phyloP scores from a whole-genome alignment of 2,888 invertebrate genomes.

The Lordiphosa andalusiaca region DNA sequence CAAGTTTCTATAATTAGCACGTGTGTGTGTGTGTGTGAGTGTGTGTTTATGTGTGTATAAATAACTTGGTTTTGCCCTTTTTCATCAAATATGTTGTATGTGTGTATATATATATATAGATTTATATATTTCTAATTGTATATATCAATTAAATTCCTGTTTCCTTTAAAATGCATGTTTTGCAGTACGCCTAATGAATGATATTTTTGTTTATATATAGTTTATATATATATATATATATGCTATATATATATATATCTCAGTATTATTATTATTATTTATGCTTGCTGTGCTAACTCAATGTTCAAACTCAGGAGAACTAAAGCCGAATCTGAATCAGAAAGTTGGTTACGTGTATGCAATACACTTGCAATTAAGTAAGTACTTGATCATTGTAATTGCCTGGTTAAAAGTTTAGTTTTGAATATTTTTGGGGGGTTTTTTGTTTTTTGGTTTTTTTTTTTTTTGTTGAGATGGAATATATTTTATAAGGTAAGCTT shows the following conservation, averaged over 20 bases:
- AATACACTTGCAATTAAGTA: no score
- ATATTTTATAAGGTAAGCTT: no score
- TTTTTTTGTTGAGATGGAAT: no score
- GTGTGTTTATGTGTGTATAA: constrained; percentile 41
- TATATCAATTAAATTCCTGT: constrained; percentile 72
- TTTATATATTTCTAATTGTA: constrained; percentile 49
- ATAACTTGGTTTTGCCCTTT: constrained; percentile 57
- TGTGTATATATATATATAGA: constrained; percentile 56
- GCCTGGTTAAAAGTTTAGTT: no score
- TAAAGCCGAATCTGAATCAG: no score
- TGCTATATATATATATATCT: constrained; percentile 17
- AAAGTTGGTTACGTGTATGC: no score
- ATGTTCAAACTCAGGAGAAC: no score
- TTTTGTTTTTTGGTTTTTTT: no score
- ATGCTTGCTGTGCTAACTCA: no score
- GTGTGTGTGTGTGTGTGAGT: constrained; percentile 17
- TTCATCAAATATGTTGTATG: constrained; percentile 50
- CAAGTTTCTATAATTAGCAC: constrained; percentile 28
- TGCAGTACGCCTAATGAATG: constrained; percentile 5
- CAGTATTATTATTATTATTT: constrained; percentile 11
- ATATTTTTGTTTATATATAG: constrained; percentile 16
- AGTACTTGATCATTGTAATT: no score
- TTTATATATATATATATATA: constrained; percentile 2
- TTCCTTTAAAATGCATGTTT: constrained; percentile 65
- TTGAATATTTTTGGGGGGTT: no score